A percentile compares a stretch with the other conserved stretches of the same genome.
Evolutionary conservation across 2,797 vertebrate genomes (phyloP).

Genomic region (Perodicticus potto): DNA sequence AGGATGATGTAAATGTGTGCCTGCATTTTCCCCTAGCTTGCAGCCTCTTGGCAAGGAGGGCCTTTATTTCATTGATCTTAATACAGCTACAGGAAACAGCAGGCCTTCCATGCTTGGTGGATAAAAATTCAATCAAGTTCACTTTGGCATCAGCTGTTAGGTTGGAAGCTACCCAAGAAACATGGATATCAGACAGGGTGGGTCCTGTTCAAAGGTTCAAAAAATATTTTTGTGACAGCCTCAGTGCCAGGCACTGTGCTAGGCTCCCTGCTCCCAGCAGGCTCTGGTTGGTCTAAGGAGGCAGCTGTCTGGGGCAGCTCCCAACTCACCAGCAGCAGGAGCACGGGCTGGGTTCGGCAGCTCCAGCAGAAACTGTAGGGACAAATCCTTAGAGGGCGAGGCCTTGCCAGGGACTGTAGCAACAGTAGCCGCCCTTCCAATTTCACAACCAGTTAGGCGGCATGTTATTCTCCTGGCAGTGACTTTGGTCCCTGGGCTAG

Average conservation of each 20-base stretch:
- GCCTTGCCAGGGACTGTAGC: too few relatives aligned
- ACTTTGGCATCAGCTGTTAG: not conserved
- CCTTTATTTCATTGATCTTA: not conserved
- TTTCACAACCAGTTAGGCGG: not conserved
- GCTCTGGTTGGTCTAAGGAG: not conserved
- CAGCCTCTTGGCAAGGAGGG: not conserved
- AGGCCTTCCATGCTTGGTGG: not conserved
- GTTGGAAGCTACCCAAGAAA: conserved; percentile 7
- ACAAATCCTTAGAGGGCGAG: not conserved
- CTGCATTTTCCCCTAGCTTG: not conserved
- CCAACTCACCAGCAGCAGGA: not conserved
- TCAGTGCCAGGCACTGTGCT: not conserved
- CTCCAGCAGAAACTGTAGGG: not conserved
- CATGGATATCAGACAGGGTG: not conserved
- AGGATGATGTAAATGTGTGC: not conserved
- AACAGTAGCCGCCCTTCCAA: not conserved
- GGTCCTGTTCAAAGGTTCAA: not conserved
- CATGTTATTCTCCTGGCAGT: not conserved
- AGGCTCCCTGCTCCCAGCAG: not conserved
- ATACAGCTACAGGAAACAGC: not conserved
- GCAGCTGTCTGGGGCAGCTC: not conserved
- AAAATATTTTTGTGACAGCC: not conserved
- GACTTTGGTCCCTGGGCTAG: not conserved
- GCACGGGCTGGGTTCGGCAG: accelerated
- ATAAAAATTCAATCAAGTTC: not conserved